Percentiles rank a stretch among this genome's conserved stretches.
Conservation (phyloP, 2,797 vertebrate species). For the Pelobates cultripes region DNA sequence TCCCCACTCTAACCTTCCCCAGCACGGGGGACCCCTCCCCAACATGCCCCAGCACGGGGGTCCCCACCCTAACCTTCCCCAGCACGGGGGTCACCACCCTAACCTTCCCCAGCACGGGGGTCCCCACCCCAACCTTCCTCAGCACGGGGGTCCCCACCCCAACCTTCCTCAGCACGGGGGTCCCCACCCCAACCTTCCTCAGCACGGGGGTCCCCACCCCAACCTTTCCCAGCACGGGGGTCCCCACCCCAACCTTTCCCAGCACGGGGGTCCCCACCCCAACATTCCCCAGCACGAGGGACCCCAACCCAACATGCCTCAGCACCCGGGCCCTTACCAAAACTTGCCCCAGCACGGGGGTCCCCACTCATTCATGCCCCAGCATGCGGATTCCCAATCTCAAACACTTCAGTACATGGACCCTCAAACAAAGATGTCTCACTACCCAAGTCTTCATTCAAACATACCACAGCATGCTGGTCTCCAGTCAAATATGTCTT, state of each 20-base stretch:
- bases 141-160: neutral
- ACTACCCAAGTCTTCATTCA: neutral
- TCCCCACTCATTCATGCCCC: too few species aligned
- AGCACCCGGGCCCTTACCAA: neutral
- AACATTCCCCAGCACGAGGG: neutral
- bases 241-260: conserved; percentile 34
- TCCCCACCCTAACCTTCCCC: neutral
- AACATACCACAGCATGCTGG: neutral
- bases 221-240: neutral
- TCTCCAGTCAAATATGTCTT: neutral
- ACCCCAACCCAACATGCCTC: neutral
- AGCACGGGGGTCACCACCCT: too few species aligned
- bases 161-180: conserved; percentile 1
- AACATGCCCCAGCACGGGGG: neutral
- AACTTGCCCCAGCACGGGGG: neutral
- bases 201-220: conserved; percentile 26
- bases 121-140: neutral
- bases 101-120: conserved; percentile 32
- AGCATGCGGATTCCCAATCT: too few species aligned
- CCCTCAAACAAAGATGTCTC: neutral
- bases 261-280: conserved; percentile 56
- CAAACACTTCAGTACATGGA: neutral
- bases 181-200: neutral
- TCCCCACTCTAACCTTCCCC: neutral
- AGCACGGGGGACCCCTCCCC: neutral